These are phyloP conservation scores for Musca domestica DNA, from an alignment of 1,140 invertebrate species.

Conservation along the genomic window DNA sequence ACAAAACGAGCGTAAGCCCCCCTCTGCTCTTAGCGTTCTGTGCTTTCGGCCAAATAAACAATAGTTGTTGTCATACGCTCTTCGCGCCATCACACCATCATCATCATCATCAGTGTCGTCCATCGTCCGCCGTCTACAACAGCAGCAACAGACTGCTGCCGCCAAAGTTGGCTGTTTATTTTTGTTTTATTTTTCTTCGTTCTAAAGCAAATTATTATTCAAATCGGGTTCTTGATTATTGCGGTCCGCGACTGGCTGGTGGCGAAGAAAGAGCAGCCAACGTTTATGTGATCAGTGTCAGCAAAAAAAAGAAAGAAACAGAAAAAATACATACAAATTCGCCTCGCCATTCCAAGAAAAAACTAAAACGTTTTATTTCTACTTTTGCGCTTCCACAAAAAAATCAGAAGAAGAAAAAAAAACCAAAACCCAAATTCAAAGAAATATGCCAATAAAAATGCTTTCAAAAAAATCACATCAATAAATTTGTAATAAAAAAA, in stretches of 20 bases:
- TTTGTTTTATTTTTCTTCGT: background rate
- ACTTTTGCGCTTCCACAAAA: background rate
- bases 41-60: background rate
- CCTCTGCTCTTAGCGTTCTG: background rate
- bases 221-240: slow-evolving; percentile 20
- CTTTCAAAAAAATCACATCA: background rate
- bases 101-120: background rate
- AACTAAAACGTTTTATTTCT: background rate
- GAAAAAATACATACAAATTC: background rate
- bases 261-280: background rate
- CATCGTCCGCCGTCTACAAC: too few relatives aligned
- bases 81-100: background rate
- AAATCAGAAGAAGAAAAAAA: background rate
- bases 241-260: slow-evolving; percentile 6
- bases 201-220: slow-evolving; percentile 15
- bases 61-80: background rate
- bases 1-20: background rate
- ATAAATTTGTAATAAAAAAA: background rate
- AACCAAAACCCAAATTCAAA: background rate
- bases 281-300: slow-evolving; percentile 4
- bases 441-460: background rate
- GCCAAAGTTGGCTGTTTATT: background rate
- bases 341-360: background rate
- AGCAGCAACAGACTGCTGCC: too few relatives aligned
- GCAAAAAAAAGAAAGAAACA: background rate